Percentiles rank a stretch among this genome's conserved stretches.
These are phyloP conservation scores for Ophraella communa DNA, from an alignment of 2,888 invertebrate species.

Conservation along the genomic window DNA sequence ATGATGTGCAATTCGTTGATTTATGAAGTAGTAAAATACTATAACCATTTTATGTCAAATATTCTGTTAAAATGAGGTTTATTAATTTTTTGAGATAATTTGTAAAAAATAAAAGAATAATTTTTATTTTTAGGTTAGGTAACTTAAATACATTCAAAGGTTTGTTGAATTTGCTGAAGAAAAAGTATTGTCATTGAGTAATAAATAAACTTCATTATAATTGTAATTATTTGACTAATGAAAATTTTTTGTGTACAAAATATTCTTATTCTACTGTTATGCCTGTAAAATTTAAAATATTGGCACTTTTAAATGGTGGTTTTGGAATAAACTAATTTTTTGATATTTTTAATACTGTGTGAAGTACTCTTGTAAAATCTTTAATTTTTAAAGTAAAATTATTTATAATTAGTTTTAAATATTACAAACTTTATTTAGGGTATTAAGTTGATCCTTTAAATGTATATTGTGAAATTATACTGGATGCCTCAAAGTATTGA, in stretches of 20 bases:
- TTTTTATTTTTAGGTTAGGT: no score
- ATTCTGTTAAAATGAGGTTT: not conserved
- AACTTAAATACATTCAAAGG: no score
- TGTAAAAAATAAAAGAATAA: no score
- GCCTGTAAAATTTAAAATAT: conserved; percentile 6
- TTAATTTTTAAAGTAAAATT: no score
- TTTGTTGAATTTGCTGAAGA: not conserved
- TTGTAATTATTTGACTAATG: not conserved
- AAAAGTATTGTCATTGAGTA: not conserved
- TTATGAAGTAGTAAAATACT: conserved; percentile 41
- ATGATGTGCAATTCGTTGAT: conserved; percentile 46
- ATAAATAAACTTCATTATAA: not conserved
- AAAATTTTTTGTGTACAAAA: not conserved
- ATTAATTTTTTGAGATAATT: no score
- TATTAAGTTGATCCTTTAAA: not conserved
- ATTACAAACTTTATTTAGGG: not conserved
- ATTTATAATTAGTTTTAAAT: not conserved
- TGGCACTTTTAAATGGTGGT: conserved; percentile 33
- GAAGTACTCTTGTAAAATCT: no score
- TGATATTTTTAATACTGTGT: conserved; percentile 35
- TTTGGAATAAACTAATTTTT: conserved; percentile 11
- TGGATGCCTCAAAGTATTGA: conserved; percentile 6
- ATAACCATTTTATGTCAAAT: conserved; percentile 40
- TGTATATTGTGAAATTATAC: not conserved
- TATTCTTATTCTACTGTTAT: conserved; percentile 6